phyloP scores from a whole-genome alignment of 2,113 vertebrate species.

The Gymnarchus niloticus region DNA sequence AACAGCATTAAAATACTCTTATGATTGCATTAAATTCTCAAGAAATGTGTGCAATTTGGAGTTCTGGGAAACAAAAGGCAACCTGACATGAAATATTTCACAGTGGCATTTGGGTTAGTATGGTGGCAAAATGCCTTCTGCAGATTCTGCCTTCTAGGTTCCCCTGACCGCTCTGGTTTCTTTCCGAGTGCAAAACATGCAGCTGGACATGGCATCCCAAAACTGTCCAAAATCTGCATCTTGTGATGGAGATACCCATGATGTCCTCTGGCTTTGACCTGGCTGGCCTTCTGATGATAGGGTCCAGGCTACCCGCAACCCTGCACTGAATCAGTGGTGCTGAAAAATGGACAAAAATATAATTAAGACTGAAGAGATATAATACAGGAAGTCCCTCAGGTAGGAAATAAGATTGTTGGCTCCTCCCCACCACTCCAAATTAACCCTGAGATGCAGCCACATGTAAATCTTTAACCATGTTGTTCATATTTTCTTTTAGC shows the following conservation, averaged over 20 bases:
- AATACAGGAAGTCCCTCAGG: not conserved
- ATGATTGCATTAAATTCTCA: too few species aligned
- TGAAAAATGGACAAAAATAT: not conserved
- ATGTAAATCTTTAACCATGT: too few species aligned
- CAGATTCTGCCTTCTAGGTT: not conserved
- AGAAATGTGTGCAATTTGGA: too few species aligned
- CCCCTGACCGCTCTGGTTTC: not conserved
- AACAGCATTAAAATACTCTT: not conserved
- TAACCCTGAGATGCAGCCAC: too few species aligned
- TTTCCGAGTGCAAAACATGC: not conserved
- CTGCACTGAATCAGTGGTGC: not conserved
- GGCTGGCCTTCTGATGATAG: not conserved
- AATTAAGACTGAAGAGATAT: not conserved
- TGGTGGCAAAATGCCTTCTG: not conserved
- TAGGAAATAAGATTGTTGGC: not conserved
- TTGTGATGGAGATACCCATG: not conserved
- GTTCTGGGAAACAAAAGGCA: not conserved
- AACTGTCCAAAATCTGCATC: not conserved
- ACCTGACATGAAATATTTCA: not conserved
- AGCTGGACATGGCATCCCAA: not conserved
- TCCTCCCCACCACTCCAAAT: too few species aligned
- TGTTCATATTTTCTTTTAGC: too few species aligned
- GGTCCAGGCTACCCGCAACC: not conserved
- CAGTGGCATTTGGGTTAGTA: not conserved
- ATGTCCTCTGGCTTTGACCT: not conserved